Evolutionary conservation across 2,113 vertebrate genomes (phyloP), one percentile per base, ranked within the genome.

Genomic region (Grammomys surdaster): DNA sequence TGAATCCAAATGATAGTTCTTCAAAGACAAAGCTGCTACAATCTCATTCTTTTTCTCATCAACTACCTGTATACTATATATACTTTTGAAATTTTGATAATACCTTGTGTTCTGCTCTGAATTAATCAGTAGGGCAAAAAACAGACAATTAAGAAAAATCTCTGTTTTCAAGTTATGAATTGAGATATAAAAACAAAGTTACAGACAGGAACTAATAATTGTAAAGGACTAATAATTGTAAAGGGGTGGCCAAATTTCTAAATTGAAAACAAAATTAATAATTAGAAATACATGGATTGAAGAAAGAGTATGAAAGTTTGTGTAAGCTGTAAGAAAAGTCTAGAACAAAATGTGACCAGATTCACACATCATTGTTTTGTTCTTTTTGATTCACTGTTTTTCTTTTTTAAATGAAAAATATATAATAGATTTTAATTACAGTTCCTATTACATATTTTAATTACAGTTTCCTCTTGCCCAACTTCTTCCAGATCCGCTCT

Each of bases 1-100:
- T 95, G 92, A 96, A 96, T 95, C 94, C 89, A 93, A 95, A 94
- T 43, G 65, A 75, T 87, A 76, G 84, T 93, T 94, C 63, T 91
- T 48, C 54, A 84, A 89, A 65, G 36, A 63, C 28, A 97, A 87
- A 90, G 0, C 2, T 65, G 3, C 20, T 87, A 40, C n/a, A 88
- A 51, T 60, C 24, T 22, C 5, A 69, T 67, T 65, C 31, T 13
- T 90, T 94, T 88, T 89, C 70, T 86, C 86, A 51, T 94, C 77
- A 93, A 91, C 65, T 82, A 77, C 16, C 33, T 89, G 51, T 87
- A 69, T n/a, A n/a, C 73, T 94, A n/a, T 89, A 51, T 78, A 69
- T 36, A n/a, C 69, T 95, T 84, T 89, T 58, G 7, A 91, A 77
- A n/a, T 17, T 94, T 75, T 95, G 60, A 56, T 36, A 84, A 73